Evolutionary conservation across 2,888 invertebrate genomes (phyloP).

Genomic region (Hedya salicella): DNA sequence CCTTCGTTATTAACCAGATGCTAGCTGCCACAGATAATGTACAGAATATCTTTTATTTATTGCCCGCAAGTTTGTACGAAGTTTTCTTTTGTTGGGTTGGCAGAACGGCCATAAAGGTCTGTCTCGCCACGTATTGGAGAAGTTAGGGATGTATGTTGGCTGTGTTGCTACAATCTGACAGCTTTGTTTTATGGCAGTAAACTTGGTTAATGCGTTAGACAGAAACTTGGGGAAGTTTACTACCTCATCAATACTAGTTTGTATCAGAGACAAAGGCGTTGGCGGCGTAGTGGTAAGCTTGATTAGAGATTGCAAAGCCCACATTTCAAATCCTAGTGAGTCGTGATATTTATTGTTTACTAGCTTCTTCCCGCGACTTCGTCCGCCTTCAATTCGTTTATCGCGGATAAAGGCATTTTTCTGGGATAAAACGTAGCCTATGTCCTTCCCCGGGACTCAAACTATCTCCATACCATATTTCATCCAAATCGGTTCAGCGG

Average conservation of each 20-base stretch:
- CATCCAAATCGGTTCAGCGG: too few species aligned
- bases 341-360: too few species aligned
- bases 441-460: too few species aligned
- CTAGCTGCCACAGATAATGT: constrained; percentile 28
- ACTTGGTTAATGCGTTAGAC: constrained; percentile 5
- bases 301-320: too few species aligned
- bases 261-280: not conserved
- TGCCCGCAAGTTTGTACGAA: constrained; percentile 14
- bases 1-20: constrained; percentile 32
- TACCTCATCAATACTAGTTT: not conserved
- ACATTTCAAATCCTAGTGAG: too few species aligned
- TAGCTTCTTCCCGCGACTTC: too few species aligned
- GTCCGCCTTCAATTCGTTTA: too few species aligned
- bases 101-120: constrained; percentile 8
- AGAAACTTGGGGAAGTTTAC: constrained; percentile 4
- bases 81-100: constrained; percentile 34
- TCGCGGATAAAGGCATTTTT: too few species aligned
- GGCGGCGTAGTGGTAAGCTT: too few species aligned
- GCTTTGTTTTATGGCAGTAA: constrained; percentile 22
- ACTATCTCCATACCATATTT: too few species aligned
- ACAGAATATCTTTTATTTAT: constrained; percentile 28
- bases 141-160: constrained; percentile 10
- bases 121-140: not conserved
- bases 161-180: not conserved
- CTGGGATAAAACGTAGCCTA: too few species aligned